Evolutionary conservation across 1,140 invertebrate species (phyloP).

Genomic region (Lepidurus packardi): DNA sequence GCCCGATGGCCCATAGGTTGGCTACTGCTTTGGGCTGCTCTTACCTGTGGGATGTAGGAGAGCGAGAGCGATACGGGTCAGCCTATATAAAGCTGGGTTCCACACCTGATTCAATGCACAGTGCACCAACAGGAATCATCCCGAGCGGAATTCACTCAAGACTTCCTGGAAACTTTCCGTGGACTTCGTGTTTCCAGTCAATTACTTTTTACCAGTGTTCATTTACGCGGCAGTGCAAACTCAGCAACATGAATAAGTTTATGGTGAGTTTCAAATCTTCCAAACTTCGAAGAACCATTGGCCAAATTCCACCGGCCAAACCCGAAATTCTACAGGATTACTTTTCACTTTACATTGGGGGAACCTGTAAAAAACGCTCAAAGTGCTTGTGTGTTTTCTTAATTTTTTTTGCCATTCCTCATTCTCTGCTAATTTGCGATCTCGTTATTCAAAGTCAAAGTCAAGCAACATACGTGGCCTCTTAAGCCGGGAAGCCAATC

Average conservation of each 20-base stretch:
- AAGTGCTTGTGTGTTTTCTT: neutral
- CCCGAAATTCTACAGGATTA: neutral
- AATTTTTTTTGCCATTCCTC: neutral
- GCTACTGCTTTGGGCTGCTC: neutral
- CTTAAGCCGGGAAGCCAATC: no score
- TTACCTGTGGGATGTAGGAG: conserved; percentile 13
- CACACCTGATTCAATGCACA: conserved; percentile 18
- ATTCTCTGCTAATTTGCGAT: neutral
- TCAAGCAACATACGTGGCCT: no score
- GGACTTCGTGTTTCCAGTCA: conserved; percentile 10
- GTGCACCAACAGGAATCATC: conserved; percentile 8
- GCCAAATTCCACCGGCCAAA: neutral
- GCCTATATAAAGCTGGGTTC: conserved; percentile 14
- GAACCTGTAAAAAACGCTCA: neutral
- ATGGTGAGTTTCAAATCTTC: neutral
- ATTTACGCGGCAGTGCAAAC: neutral
- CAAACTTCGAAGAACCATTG: neutral
- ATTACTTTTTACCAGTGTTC: conserved; percentile 6
- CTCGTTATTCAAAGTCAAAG: neutral
- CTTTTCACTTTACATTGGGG: neutral
- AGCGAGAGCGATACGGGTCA: conserved; percentile 8
- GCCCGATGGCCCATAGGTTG: conserved; percentile 12
- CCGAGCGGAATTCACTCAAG: conserved; percentile 14
- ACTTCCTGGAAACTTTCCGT: neutral
- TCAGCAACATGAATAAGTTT: conserved; percentile 19